These are phyloP conservation scores for Euclidia mi DNA, from an alignment of 2,888 invertebrate species.

Conservation along the genomic window DNA sequence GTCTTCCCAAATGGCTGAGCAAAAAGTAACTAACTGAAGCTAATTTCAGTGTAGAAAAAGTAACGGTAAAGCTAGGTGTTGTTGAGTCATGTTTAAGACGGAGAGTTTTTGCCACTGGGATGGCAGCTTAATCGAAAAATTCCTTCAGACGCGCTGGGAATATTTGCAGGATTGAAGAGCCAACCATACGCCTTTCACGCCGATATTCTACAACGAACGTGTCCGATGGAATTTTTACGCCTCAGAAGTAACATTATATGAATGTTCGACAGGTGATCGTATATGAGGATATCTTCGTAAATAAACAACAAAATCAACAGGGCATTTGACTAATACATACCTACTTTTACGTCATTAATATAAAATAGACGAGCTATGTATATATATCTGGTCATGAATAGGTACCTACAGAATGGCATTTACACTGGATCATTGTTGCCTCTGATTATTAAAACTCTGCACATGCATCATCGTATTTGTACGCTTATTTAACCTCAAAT, in stretches of 20 bases:
- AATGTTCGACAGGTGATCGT: too few relatives aligned
- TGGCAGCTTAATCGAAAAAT: slow-evolving; percentile 74
- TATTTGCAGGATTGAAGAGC: slow-evolving; percentile 70
- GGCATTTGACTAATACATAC: too few relatives aligned
- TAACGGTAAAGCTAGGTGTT: slow-evolving; percentile 46
- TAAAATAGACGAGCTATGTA: too few relatives aligned
- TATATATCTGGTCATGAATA: too few relatives aligned
- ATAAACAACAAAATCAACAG: too few relatives aligned
- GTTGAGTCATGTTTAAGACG: slow-evolving; percentile 66
- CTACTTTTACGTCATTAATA: too few relatives aligned
- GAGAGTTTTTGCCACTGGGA: slow-evolving; percentile 48
- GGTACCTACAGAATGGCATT: too few relatives aligned
- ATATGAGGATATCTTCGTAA: too few relatives aligned
- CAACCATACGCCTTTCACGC: slow-evolving; percentile 31
- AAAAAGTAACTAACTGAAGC: slow-evolving; percentile 51
- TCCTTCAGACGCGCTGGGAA: slow-evolving; percentile 62
- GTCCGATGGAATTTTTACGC: slow-evolving; percentile 19
- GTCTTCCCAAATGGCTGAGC: slow-evolving; percentile 27
- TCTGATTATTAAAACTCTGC: too few relatives aligned
- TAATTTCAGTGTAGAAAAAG: slow-evolving; percentile 39
- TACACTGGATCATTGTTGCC: too few relatives aligned
- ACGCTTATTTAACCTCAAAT: slow-evolving; percentile 41
- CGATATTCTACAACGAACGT: slow-evolving; percentile 38
- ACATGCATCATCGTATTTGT: slow-evolving; percentile 19
- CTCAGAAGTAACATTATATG: not conserved